Percentiles rank a stretch among this genome's conserved stretches.
phyloP scores from a whole-genome alignment of 2,888 invertebrate species.

The Criorhina ranunculi region DNA sequence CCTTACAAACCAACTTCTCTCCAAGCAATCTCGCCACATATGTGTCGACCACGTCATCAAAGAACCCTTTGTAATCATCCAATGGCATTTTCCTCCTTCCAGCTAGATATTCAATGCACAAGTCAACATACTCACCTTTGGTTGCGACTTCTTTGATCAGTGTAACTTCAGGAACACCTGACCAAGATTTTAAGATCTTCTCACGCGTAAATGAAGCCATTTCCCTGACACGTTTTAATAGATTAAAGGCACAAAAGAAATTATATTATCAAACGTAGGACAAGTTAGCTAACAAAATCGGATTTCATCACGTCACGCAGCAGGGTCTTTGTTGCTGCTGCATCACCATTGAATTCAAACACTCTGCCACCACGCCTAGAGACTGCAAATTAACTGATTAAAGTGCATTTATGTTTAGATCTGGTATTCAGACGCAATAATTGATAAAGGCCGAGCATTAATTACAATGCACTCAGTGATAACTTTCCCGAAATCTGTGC shows the following conservation, averaged over 20 bases:
- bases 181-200: constrained; percentile 83
- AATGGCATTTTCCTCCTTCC: constrained; percentile 77
- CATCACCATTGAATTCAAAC: background rate
- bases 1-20: constrained; percentile 82
- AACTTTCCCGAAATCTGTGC: constrained; percentile 6
- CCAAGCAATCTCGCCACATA: constrained; percentile 82
- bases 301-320: constrained; percentile 50
- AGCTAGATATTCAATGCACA: constrained; percentile 82
- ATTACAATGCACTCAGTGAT: constrained; percentile 29
- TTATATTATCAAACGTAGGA: constrained; percentile 36
- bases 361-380: constrained; percentile 25
- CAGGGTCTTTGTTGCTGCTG: constrained; percentile 24
- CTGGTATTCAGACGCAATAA: constrained; percentile 33
- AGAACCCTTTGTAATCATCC: constrained; percentile 80
- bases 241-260: constrained; percentile 49
- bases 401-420: constrained; percentile 50
- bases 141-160: constrained; percentile 83
- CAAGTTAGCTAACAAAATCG: constrained; percentile 61
- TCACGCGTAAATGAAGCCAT: constrained; percentile 79
- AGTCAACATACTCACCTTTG: constrained; percentile 83
- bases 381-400: constrained; percentile 32
- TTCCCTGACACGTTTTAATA: background rate
- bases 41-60: constrained; percentile 82
- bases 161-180: constrained; percentile 81
- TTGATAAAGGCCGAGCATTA: constrained; percentile 63